phyloP scores from a whole-genome alignment of 1,140 invertebrate species.

The Cydia splendana region DNA sequence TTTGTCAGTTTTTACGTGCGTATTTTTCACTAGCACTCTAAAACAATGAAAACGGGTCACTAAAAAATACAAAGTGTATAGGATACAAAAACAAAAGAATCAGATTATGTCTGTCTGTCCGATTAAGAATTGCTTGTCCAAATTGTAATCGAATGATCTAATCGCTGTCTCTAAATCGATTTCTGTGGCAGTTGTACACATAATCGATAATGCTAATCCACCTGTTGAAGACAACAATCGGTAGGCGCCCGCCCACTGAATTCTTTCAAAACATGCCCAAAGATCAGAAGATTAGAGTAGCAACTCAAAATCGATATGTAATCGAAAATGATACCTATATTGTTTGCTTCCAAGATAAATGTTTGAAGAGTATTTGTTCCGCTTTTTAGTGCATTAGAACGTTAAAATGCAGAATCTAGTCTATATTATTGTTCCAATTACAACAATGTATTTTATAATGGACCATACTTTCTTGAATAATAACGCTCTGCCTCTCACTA shows the following conservation, averaged over 20 bases:
- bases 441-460: neutral
- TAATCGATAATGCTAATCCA: neutral
- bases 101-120: neutral
- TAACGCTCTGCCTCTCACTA: neutral
- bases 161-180: constrained; percentile 7
- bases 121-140: neutral
- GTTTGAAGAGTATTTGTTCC: neutral
- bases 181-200: neutral
- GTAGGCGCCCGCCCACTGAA: neutral
- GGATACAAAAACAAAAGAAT: too few relatives aligned
- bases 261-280: neutral
- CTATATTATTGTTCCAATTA: neutral
- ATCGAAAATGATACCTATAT: neutral
- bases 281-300: neutral
- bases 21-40: too few relatives aligned
- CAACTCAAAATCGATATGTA: neutral
- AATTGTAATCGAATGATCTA: neutral
- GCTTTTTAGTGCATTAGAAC: neutral
- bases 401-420: constrained; percentile 1
- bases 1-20: too few relatives aligned
- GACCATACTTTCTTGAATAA: neutral
- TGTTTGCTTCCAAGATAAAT: neutral
- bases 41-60: too few relatives aligned
- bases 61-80: too few relatives aligned
- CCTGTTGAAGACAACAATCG: neutral